Evolutionary conservation across 2,888 invertebrate genomes (phyloP), one percentile per base, ranked within the genome.

Genomic region (Caenorhabditis afra): DNA sequence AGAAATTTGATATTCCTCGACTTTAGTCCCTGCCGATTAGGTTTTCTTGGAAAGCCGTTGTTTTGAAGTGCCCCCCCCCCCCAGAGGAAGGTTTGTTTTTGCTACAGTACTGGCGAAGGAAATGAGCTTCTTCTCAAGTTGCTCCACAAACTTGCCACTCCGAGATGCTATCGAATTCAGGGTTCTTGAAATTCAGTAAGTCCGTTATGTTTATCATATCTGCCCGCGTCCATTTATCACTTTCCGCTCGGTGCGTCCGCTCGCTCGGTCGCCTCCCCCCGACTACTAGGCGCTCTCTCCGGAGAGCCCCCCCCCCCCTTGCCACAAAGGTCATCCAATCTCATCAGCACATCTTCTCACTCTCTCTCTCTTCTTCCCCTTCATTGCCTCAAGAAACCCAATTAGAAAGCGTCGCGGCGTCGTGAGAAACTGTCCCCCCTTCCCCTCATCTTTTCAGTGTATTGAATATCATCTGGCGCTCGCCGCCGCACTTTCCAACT

Each of bases 351-450:
- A 73, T 73, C 73, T 73, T 57, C 58, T 55, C 55, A 8, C 18
- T n/a, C 50, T 23, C 23, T 55, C 47, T 45, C 20, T 52, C 57
- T 58, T 44, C 41, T 45, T 16, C 41, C 10, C 8, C 49, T 58
- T 45, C 29, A 49, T 62, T 44, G 44, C 55, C 64, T 73, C 50
- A 57, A 64, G 73, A 73, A 73, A 73, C 73, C 73, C 73, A 73
- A 73, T 73, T 73, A 73, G 73, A 73, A 73, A 73, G 58, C 70
- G 70, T 45, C 61, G 53, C 45, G 67, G 41, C 55, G 49, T 57
- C 73, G 73, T 73, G 73, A 73, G 73, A 73, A 73, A 64, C 71
- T 71, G 71, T 71, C 70, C 23, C 18, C 44, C 45, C 29, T 52
- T 52, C 44, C 39, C 41, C 39, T 71, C 70, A 71, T 64, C 62